Conservation (phyloP, 2,113 vertebrate species). For the Octodon degus region DNA sequence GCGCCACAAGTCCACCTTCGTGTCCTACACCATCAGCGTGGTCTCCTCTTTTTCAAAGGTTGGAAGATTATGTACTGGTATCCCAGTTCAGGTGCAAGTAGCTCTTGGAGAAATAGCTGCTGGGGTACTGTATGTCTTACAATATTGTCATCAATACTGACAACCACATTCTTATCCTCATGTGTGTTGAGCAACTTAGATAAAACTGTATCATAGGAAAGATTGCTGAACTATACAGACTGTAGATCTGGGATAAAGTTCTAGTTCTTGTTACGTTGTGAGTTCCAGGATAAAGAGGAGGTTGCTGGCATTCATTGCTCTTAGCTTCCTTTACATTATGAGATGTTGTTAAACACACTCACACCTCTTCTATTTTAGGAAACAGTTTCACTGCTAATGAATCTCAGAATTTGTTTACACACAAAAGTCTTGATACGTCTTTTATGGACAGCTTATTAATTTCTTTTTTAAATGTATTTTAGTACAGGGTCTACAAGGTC, state of each 20-base stretch:
- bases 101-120: not conserved
- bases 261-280: not conserved
- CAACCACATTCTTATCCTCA: not conserved
- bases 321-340: not conserved
- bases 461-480: not conserved
- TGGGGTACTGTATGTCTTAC: not conserved
- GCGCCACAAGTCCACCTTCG: not conserved
- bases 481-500: too few species aligned
- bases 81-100: not conserved
- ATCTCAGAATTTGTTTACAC: constrained; percentile 9
- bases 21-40: not conserved
- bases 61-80: not conserved
- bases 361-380: not conserved
- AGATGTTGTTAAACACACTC: not conserved
- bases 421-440: not conserved
- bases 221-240: not conserved
- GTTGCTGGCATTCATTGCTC: not conserved
- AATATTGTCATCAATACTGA: not conserved
- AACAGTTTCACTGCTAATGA: not conserved
- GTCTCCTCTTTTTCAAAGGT: not conserved
- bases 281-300: not conserved
- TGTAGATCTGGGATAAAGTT: not conserved
- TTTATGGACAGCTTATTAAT: not conserved
- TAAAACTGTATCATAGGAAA: not conserved
- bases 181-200: not conserved